These are phyloP conservation scores for Coreoperca whiteheadi DNA, from an alignment of 2,113 vertebrate species.

Conservation along the genomic window DNA sequence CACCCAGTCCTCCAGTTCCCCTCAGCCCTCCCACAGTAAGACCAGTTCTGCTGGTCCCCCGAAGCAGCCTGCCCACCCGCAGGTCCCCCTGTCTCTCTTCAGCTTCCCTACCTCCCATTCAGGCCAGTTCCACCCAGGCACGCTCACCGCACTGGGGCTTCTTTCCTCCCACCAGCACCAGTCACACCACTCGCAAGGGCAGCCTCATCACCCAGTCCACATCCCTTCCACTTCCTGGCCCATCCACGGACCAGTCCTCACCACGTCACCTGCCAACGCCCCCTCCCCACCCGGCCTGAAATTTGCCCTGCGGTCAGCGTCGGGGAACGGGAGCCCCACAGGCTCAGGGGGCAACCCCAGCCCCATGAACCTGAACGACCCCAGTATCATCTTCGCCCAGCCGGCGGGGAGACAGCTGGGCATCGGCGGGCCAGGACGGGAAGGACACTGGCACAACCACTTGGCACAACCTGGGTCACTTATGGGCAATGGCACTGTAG, in stretches of 20 bases:
- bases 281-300: constrained; percentile 88
- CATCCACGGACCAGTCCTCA: constrained; percentile 91
- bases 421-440: constrained; percentile 87
- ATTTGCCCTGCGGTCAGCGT: constrained; percentile 84
- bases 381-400: constrained; percentile 99
- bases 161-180: constrained; percentile 87
- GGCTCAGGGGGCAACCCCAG: constrained; percentile 83
- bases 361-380: constrained; percentile 95
- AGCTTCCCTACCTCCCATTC: constrained; percentile 92
- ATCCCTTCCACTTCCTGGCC: constrained; percentile 93
- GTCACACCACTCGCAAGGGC: constrained; percentile 77
- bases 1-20: constrained; percentile 86
- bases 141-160: constrained; percentile 89
- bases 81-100: constrained; percentile 91
- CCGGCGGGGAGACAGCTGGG: constrained; percentile 91
- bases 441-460: constrained; percentile 95
- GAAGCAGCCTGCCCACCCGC: constrained; percentile 78
- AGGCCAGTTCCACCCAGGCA: constrained; percentile 88
- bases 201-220: constrained; percentile 82
- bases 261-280: constrained; percentile 82
- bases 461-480: constrained; percentile 89
- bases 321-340: constrained; percentile 73
- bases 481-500: constrained; percentile 94
- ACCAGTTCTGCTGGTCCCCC: constrained; percentile 78
- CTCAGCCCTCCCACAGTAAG: constrained; percentile 86